Base-by-base conservation (phyloP, 2,113 vertebrate genomes). In the Mesoclemmys tuberculata region DNA sequence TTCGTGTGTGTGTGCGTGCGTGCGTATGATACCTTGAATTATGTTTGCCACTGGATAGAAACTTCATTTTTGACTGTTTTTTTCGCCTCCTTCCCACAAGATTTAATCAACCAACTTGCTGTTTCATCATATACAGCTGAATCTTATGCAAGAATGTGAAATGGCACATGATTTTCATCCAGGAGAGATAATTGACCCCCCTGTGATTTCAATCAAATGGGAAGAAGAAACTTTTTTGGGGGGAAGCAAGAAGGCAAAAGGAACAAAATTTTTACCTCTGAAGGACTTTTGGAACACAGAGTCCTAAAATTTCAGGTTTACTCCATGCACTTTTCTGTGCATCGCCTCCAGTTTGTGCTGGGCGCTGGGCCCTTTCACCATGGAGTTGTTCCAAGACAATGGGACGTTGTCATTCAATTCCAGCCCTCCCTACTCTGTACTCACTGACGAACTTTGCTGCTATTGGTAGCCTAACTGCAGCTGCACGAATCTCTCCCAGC, bases 141-240 rank as follows among this genome's bases (percentile, higher is more conserved):
- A 98, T 98, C 98, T 99, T 99, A 99, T 98, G 98, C 98, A 99
- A 99, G 99, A 98, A 85, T 49, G 74, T 98, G 98, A 99, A 99
- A 99, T 93, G 91, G 97, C 97, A 96, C 98, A 97, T 91, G 56
- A 80, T 94, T 96, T 97, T 96, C 96, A 92, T 98, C 95, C 97
- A 97, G 90, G 97, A 97, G 97, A 98, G 98, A 98, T 99, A 99
- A 99, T 99, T 98, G 99, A 98, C 90, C 98, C 94, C 98, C 98
- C 80, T 95, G 98, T 98, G 99, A 98, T 97, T 99, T 98, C 93
- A 94, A 87, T 85, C 61, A 92, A 91, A 92, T 54, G 44, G 24
- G 46, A 88, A 84, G 27, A 19, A 82, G 92, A 68, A 87, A 46
- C 64, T 58, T 10, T 46, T 87, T 92, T 58, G 58, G 90, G 89